A percentile compares a stretch with the other conserved stretches of the same genome.
phyloP scores from a whole-genome alignment of 2,113 vertebrate genomes.

The Strix uralensis region DNA sequence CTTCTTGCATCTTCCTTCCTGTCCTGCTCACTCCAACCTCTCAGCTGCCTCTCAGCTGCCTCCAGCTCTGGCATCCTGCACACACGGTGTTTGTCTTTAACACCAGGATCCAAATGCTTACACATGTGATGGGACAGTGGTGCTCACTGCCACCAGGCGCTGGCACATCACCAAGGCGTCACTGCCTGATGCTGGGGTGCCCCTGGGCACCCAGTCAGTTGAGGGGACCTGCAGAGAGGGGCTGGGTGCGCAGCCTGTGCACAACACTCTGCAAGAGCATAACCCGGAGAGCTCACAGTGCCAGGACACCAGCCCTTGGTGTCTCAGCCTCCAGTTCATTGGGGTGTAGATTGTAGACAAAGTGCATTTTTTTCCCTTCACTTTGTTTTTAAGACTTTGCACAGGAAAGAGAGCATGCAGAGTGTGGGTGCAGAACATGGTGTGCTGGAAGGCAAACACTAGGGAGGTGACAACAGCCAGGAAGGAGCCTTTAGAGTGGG shows the following conservation, averaged over 20 bases:
- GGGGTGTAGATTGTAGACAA: accelerated
- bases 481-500: neutral
- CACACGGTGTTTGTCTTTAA: neutral
- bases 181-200: neutral
- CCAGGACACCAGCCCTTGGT: accelerated
- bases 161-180: neutral
- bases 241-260: neutral
- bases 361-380: neutral
- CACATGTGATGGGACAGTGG: neutral
- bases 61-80: neutral
- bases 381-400: neutral
- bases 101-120: neutral
- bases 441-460: neutral
- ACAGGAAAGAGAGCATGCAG: neutral
- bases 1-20: neutral
- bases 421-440: neutral
- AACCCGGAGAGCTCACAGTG: neutral
- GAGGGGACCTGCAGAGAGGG: neutral
- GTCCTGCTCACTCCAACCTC: neutral
- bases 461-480: neutral
- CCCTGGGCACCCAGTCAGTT: neutral
- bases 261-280: neutral
- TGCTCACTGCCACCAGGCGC: neutral
- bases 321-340: neutral
- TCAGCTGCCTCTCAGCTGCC: neutral